Conservation (phyloP, 2,797 vertebrate species). For the Takifugu ocellatus region DNA sequence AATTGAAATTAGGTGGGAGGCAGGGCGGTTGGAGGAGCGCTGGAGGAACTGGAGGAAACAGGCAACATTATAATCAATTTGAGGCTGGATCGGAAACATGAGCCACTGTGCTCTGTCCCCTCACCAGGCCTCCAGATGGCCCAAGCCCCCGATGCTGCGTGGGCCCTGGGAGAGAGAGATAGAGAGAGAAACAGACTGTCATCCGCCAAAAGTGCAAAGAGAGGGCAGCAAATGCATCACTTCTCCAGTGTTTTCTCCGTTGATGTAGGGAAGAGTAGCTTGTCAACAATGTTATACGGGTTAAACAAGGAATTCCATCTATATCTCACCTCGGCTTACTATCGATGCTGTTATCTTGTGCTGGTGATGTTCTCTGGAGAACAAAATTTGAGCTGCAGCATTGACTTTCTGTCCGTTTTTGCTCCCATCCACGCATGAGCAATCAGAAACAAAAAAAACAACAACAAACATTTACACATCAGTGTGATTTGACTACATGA, state of each 20-base stretch:
- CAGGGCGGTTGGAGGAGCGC: neutral
- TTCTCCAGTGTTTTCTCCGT: neutral
- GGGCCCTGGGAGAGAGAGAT: conserved; percentile 35
- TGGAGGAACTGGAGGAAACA: conserved; percentile 62
- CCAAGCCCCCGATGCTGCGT: conserved; percentile 44
- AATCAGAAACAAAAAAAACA: no score
- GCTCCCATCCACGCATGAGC: no score
- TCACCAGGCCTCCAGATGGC: conserved; percentile 73
- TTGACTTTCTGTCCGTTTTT: no score
- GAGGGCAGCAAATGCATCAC: conserved; percentile 58
- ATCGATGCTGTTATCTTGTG: no score
- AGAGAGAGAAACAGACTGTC: conserved; percentile 44
- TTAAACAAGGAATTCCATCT: no score
- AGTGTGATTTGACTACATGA: no score
- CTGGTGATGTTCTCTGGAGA: no score
- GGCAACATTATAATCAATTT: conserved; percentile 76
- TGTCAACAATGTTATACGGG: no score
- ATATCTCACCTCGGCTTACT: no score
- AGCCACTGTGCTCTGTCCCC: conserved; percentile 35
- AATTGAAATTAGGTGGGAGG: conserved; percentile 55
- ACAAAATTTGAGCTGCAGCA: no score
- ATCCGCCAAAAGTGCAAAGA: conserved; percentile 63
- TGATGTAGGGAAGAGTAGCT: no score
- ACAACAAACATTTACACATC: no score
- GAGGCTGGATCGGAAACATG: conserved; percentile 70